These are phyloP conservation scores for Epinephelus cyanopodus DNA, from an alignment of 2,113 vertebrate genomes.

Conservation along the genomic window DNA sequence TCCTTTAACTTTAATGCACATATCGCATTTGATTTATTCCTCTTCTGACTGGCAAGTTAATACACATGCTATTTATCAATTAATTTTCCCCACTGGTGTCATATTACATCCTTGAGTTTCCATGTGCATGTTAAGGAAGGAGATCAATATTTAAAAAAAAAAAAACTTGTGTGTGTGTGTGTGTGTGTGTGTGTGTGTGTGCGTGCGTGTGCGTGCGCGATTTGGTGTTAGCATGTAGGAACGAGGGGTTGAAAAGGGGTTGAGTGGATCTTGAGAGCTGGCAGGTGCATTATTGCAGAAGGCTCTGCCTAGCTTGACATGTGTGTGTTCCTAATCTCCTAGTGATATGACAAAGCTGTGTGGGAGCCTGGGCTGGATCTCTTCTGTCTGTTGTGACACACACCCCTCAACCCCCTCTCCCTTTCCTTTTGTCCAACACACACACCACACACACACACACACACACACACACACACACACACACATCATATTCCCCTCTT, in stretches of 20 bases:
- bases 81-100: not conserved
- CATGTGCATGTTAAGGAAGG: not conserved
- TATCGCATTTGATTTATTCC: not conserved
- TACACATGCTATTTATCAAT: not conserved
- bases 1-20: constrained; percentile 12
- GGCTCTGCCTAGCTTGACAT: constrained; percentile 78
- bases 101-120: not conserved
- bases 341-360: constrained; percentile 83
- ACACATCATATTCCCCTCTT: constrained; percentile 58
- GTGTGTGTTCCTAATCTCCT: constrained; percentile 83
- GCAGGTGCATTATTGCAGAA: constrained; percentile 84
- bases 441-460: constrained; percentile 14
- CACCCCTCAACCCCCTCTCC: constrained; percentile 24
- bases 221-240: constrained; percentile 37
- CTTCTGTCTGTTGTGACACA: constrained; percentile 72
- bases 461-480: constrained; percentile 20
- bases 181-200: not conserved
- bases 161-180: not conserved
- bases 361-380: constrained; percentile 72
- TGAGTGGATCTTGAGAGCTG: constrained; percentile 75
- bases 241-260: constrained; percentile 61
- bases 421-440: constrained; percentile 53
- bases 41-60: not conserved
- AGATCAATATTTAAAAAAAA: constrained; percentile 33
- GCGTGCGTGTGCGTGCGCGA: constrained; percentile 4